Evolutionary conservation across 2,888 invertebrate genomes (phyloP).

Genomic region (Cephus nigrinus): DNA sequence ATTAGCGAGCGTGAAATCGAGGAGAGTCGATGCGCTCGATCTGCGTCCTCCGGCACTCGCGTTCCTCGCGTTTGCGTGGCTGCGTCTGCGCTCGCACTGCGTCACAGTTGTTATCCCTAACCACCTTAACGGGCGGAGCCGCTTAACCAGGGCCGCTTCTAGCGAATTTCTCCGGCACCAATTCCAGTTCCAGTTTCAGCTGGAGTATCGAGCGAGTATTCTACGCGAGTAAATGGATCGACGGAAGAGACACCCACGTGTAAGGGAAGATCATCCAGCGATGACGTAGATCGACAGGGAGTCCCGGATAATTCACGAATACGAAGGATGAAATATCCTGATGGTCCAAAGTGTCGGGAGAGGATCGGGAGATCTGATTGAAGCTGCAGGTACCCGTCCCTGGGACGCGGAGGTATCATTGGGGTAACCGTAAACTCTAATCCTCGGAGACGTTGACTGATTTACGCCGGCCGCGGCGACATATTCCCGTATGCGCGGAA

Average conservation of each 20-base stretch:
- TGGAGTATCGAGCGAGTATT: too few relatives aligned
- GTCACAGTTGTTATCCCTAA: constrained; percentile 49
- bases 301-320: too few relatives aligned
- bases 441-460: constrained; percentile 59
- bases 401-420: constrained; percentile 1
- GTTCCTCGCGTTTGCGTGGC: constrained; percentile 22
- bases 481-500: constrained; percentile 36
- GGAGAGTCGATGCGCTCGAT: constrained; percentile 39
- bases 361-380: too few relatives aligned
- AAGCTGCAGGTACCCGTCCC: not conserved
- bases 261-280: too few relatives aligned
- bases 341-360: too few relatives aligned
- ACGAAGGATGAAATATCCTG: too few relatives aligned
- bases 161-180: not conserved
- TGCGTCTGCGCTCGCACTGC: constrained; percentile 38
- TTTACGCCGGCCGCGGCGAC: constrained; percentile 53
- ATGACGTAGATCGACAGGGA: too few relatives aligned
- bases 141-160: constrained; percentile 26
- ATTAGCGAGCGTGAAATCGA: constrained; percentile 52
- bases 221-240: too few relatives aligned
- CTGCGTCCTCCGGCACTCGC: constrained; percentile 31
- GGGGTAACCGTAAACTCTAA: constrained; percentile 50
- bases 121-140: constrained; percentile 36
- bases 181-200: too few relatives aligned
- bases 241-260: too few relatives aligned